Percentiles rank a stretch among this genome's conserved stretches.
Conservation (phyloP, 2,888 invertebrate genomes). For the Busseola fusca region DNA sequence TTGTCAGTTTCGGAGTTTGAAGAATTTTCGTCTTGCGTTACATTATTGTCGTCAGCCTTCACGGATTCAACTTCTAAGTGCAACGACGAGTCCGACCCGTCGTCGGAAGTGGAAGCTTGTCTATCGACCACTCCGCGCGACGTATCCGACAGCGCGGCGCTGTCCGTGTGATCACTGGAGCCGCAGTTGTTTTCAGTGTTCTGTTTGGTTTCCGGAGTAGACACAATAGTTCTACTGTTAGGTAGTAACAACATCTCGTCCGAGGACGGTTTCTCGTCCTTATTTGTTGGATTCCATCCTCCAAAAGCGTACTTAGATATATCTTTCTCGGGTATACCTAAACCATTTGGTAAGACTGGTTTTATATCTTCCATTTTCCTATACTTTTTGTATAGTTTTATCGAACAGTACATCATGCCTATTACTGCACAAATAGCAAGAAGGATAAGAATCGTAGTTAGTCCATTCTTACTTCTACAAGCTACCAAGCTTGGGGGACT, state of each 20-base stretch:
- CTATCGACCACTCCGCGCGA: conserved; percentile 79
- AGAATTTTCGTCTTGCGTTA: conserved; percentile 69
- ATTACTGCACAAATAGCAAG: conserved; percentile 75
- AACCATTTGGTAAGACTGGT: conserved; percentile 91
- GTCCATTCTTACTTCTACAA: conserved; percentile 76
- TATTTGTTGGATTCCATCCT: conserved; percentile 80
- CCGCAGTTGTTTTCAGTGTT: conserved; percentile 80
- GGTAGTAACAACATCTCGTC: conserved; percentile 85
- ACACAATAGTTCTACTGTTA: conserved; percentile 75
- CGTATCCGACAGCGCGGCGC: conserved; percentile 84
- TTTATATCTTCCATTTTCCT: conserved; percentile 91
- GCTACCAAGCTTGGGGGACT: conserved; percentile 76
- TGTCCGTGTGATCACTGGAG: conserved; percentile 84
- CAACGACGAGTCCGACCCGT: conserved; percentile 82
- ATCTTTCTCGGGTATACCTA: conserved; percentile 86
- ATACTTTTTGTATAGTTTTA: conserved; percentile 89
- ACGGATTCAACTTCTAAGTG: conserved; percentile 77
- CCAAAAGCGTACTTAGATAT: conserved; percentile 81
- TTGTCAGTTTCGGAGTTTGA: conserved; percentile 75
- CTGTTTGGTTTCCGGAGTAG: conserved; percentile 77
- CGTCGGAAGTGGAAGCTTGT: conserved; percentile 82
- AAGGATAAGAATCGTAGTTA: conserved; percentile 77
- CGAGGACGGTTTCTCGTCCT: conserved; percentile 84
- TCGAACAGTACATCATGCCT: conserved; percentile 76
- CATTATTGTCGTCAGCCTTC: conserved; percentile 68